These are phyloP conservation scores for Coenonympha arcania DNA, from an alignment of 2,888 invertebrate genomes.

Conservation along the genomic window DNA sequence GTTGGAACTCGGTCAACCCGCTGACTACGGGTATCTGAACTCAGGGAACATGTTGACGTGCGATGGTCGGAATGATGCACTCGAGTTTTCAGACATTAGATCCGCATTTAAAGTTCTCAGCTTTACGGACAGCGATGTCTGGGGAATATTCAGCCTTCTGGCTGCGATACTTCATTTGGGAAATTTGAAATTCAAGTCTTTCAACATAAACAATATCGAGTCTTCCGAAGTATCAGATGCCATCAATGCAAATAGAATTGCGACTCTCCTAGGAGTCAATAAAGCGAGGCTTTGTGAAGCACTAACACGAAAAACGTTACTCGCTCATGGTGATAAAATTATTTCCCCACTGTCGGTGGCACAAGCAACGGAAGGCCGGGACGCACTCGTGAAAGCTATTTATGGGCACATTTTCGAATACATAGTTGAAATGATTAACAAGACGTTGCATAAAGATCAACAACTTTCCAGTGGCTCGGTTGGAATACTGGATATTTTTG, in stretches of 20 bases:
- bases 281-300: conserved; percentile 82
- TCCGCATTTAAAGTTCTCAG: conserved; percentile 95
- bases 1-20: conserved; percentile 81
- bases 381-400: conserved; percentile 94
- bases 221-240: conserved; percentile 87
- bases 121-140: conserved; percentile 87
- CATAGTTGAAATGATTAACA: conserved; percentile 92
- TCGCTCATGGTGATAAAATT: conserved; percentile 87
- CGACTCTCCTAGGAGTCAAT: conserved; percentile 81
- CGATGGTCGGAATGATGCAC: conserved; percentile 86
- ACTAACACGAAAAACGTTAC: conserved; percentile 88
- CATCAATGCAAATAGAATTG: conserved; percentile 79
- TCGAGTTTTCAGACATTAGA: conserved; percentile 89
- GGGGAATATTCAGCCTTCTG: conserved; percentile 87
- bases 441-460: conserved; percentile 82
- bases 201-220: conserved; percentile 86
- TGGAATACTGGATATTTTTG: conserved; percentile 96
- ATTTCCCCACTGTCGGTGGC: conserved; percentile 82
- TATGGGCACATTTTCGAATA: conserved; percentile 93
- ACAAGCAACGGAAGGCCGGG: conserved; percentile 87
- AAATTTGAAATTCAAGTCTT: conserved; percentile 87
- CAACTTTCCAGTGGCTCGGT: conserved; percentile 79
- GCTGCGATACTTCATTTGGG: conserved; percentile 93
- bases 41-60: conserved; percentile 84
- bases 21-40: conserved; percentile 85